Percentiles rank a stretch among this genome's conserved stretches.
phyloP scores from a whole-genome alignment of 2,113 vertebrate species.

The Eidolon helvum region DNA sequence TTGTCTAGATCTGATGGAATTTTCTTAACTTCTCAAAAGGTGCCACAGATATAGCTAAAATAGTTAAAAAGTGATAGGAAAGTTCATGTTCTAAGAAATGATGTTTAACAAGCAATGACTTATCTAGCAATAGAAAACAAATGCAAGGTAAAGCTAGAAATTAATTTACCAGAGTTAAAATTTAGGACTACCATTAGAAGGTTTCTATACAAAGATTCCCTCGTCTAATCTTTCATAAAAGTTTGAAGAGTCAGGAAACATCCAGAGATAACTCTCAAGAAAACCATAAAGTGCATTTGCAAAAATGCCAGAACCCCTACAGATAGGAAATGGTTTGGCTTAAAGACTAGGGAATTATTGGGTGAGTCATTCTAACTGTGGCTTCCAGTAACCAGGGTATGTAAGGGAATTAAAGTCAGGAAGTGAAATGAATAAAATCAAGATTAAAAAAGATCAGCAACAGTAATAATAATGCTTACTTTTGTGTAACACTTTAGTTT shows the following conservation, averaged over 20 bases:
- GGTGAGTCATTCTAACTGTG: slow-evolving; percentile 42
- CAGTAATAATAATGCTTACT: neutral
- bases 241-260: slow-evolving; percentile 35
- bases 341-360: neutral
- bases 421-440: slow-evolving; percentile 56
- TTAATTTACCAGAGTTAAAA: slow-evolving; percentile 11
- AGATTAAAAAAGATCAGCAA: slow-evolving; percentile 22
- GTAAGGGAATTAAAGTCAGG: slow-evolving; percentile 50
- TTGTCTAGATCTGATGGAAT: neutral
- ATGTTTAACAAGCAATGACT: slow-evolving; percentile 33
- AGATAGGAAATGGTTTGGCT: neutral
- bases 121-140: slow-evolving; percentile 27
- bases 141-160: slow-evolving; percentile 39
- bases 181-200: neutral
- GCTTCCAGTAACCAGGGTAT: slow-evolving; percentile 54
- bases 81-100: slow-evolving; percentile 24
- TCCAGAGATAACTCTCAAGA: slow-evolving; percentile 6
- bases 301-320: slow-evolving; percentile 1
- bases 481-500: slow-evolving; percentile 2
- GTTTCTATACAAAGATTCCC: neutral
- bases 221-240: slow-evolving; percentile 4
- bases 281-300: neutral
- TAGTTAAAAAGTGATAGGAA: slow-evolving; percentile 43
- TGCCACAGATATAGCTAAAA: slow-evolving; percentile 23
- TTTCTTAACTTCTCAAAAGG: slow-evolving; percentile 26